Evolutionary conservation across 1,140 invertebrate genomes (phyloP), one percentile per base, ranked within the genome.

Genomic region (Dinothrombium tinctorium): DNA sequence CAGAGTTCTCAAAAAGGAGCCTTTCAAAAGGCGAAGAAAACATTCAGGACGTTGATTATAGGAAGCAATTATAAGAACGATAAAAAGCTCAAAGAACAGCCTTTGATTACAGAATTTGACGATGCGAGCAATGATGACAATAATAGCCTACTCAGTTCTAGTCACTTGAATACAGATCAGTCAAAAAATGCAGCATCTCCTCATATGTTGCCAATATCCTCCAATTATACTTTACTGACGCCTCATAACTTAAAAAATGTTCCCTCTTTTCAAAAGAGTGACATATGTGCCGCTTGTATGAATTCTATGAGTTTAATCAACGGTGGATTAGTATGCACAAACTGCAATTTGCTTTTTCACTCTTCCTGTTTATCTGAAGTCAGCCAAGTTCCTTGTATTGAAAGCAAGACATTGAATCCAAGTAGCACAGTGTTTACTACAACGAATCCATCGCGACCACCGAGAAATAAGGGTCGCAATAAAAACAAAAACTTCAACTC

Each of bases 281-380:
- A 84, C 51, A 65, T 68, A 14, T 82, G 78, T 49, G 64, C 69
- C 12, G 72, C 69, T 49, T 83, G 78, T 53, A 65, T 69, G 42
- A 68, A 75, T 50, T 65, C 71, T 32, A 72, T 84, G 66, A 74
- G 77, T 56, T 70, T 82, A 7, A 21, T 24, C 1, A 33, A 32
- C 24, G 41, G 25, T 37, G 79, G 78, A 0, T 74, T 77, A 53
- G 76, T 77, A 42, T 87, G 82, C 53, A 65, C 49, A 61, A 71
- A 71, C 49, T 87, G 81, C 55, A 77, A 80, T 54, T 69, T 76
- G 41, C 57, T 76, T 1, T 83, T 81, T 56, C 80, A 87, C 54
- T 74, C 77, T 0, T 82, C 82, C 51, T 86, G 82, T 40, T 31
- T 45, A 7, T 43, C 37, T 12, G 46, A 50, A 38, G 53, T 54